Percentiles rank a stretch among this genome's conserved stretches.
Evolutionary conservation across 2,888 invertebrate genomes (phyloP).

Genomic region (Drosophila affinis): DNA sequence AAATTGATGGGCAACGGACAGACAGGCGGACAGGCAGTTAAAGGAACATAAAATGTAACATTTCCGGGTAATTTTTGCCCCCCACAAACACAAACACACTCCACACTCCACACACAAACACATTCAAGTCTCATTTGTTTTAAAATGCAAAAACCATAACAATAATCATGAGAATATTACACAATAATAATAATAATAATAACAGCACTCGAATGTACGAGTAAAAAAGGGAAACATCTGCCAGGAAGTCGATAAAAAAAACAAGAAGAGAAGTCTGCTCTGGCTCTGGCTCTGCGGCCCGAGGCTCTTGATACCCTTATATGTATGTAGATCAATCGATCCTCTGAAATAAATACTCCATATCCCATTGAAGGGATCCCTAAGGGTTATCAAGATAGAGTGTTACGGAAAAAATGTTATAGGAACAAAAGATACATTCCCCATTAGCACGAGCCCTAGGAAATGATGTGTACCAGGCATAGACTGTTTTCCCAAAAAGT

Average conservation of each 20-base stretch:
- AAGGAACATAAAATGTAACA: conserved; percentile 57
- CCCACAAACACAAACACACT: conserved; percentile 1
- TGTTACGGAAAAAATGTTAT: too few species aligned
- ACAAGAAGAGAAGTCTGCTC: neutral
- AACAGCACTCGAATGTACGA: conserved; percentile 44
- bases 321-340: too few species aligned
- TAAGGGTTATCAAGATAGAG: too few species aligned
- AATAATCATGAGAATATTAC: conserved; percentile 68
- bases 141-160: conserved; percentile 75
- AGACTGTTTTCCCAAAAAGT: neutral
- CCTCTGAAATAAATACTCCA: too few species aligned
- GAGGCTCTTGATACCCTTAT: too few species aligned
- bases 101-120: neutral
- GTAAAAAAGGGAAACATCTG: neutral
- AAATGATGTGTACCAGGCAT: too few species aligned
- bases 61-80: conserved; percentile 63
- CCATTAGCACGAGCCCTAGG: too few species aligned
- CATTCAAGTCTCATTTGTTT: conserved; percentile 45
- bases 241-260: conserved; percentile 2
- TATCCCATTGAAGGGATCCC: too few species aligned
- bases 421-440: too few species aligned
- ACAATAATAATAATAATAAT: conserved; percentile 72
- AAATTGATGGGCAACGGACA: conserved; percentile 75
- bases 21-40: conserved; percentile 71
- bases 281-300: too few species aligned